These are phyloP conservation scores for Drosophila pallidifrons DNA, from an alignment of 1,140 invertebrate species.

Conservation along the genomic window DNA sequence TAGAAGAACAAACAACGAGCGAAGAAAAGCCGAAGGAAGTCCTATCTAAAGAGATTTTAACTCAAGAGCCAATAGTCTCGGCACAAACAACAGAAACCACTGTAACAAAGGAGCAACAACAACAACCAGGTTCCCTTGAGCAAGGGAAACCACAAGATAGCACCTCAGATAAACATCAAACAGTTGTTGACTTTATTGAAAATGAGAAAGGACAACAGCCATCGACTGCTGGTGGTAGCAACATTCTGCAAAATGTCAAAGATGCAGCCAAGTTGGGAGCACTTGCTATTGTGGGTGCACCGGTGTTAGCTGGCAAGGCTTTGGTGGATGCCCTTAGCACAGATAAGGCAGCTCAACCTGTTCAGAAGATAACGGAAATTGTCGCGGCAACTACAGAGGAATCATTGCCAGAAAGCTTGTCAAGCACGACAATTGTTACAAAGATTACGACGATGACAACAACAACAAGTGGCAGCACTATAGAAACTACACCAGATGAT, in stretches of 20 bases:
- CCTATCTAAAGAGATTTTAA: not conserved
- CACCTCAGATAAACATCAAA: conserved; percentile 49
- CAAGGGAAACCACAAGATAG: conserved; percentile 4
- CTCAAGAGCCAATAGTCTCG: not conserved
- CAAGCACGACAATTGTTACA: conserved; percentile 57
- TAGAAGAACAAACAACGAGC: not conserved
- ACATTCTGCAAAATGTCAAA: conserved; percentile 86
- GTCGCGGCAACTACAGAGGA: conserved; percentile 36
- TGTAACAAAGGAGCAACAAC: conserved; percentile 31
- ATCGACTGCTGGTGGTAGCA: conserved; percentile 32
- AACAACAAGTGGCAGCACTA: conserved; percentile 45
- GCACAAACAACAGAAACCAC: conserved; percentile 34
- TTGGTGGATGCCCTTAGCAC: conserved; percentile 91
- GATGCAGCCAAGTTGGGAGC: conserved; percentile 95
- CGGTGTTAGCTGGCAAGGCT: conserved; percentile 92
- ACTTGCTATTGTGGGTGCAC: conserved; percentile 91
- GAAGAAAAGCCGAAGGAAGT: conserved; percentile 4
- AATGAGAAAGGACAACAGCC: conserved; percentile 47
- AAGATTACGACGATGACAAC: conserved; percentile 66
- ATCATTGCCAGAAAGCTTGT: conserved; percentile 33
- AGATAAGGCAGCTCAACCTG: conserved; percentile 76
- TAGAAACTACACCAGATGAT: conserved; percentile 51
- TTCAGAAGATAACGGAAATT: conserved; percentile 69
- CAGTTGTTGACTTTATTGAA: conserved; percentile 66
- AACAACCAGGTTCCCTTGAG: conserved; percentile 48